phyloP scores from a whole-genome alignment of 2,797 vertebrate genomes.

The Spinibarbus caldwelli region DNA sequence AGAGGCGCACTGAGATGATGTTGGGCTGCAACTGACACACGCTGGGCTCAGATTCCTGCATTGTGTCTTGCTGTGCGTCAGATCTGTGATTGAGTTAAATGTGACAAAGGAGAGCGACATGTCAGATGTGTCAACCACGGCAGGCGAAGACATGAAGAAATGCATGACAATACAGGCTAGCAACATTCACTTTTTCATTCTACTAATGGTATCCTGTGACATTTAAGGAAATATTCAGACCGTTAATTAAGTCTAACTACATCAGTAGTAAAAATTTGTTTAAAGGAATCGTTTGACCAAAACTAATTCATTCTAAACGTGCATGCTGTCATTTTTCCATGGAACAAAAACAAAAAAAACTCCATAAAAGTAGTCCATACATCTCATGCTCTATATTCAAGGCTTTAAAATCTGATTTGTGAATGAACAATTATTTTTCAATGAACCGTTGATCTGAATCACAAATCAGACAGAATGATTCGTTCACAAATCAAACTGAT shows the following conservation, averaged over 20 bases:
- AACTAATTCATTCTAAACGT: neutral
- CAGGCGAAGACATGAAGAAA: constrained; percentile 8
- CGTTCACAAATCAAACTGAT: neutral
- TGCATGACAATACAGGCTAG: neutral
- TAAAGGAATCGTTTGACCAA: neutral
- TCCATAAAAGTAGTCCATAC: neutral
- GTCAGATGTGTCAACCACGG: constrained; percentile 5
- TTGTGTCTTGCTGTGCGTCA: constrained; percentile 68
- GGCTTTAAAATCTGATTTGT: neutral
- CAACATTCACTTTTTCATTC: neutral
- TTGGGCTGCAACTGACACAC: constrained; percentile 98
- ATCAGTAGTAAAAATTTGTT: neutral
- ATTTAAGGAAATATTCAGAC: constrained; percentile 21
- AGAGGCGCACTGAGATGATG: constrained; percentile 95
- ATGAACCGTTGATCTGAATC: neutral
- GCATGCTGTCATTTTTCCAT: neutral
- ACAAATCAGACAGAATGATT: neutral
- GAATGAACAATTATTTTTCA: neutral
- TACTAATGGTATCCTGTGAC: constrained; percentile 18
- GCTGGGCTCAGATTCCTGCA: constrained; percentile 90
- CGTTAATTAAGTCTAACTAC: neutral
- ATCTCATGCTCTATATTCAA: neutral
- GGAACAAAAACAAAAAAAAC: too few species aligned
- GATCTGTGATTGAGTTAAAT: constrained; percentile 40
- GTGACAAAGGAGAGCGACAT: constrained; percentile 29